These are phyloP conservation scores for Toxotes jaculatrix DNA, from an alignment of 2,113 vertebrate genomes.

Conservation along the genomic window DNA sequence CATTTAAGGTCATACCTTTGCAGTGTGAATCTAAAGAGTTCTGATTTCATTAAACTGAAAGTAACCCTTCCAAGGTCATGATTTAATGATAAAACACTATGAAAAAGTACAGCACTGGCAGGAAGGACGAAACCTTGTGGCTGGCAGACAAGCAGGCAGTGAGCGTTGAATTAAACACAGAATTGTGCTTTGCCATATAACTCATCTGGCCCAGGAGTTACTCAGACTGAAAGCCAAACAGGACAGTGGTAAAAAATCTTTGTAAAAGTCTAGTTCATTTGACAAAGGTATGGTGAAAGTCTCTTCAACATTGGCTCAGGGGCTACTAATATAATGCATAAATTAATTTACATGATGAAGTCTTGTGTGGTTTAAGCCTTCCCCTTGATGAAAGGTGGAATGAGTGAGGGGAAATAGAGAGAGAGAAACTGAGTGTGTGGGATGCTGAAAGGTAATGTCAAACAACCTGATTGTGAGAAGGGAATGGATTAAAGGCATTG, in stretches of 20 bases:
- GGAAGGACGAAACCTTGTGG: conserved; percentile 59
- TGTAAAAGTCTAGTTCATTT: conserved; percentile 52
- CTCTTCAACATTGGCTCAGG: conserved; percentile 69
- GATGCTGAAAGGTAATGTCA: conserved; percentile 82
- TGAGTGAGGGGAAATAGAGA: conserved; percentile 19
- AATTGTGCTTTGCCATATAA: conserved; percentile 43
- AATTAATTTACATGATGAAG: conserved; percentile 73
- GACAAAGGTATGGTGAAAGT: conserved; percentile 65
- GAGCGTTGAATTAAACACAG: conserved; percentile 65
- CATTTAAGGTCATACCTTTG: conserved; percentile 54
- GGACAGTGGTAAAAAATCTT: conserved; percentile 38
- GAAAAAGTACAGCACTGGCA: conserved; percentile 48
- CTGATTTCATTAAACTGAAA: conserved; percentile 63
- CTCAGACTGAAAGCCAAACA: conserved; percentile 58
- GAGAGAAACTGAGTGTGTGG: conserved; percentile 74
- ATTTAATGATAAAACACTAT: conserved; percentile 70
- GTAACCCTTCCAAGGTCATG: conserved; percentile 54
- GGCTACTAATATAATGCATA: conserved; percentile 62
- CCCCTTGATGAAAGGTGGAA: conserved; percentile 56
- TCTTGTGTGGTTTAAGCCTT: conserved; percentile 63
- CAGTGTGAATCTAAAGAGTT: conserved; percentile 49
- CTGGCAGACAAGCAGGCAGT: conserved; percentile 40
- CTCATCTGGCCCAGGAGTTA: conserved; percentile 53
- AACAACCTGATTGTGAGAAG: conserved; percentile 76
- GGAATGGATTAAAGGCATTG: conserved; percentile 85